phyloP scores from a whole-genome alignment of 37 sponge, comb jelly and placozoan genomes.

The Haliclona indistincta region DNA sequence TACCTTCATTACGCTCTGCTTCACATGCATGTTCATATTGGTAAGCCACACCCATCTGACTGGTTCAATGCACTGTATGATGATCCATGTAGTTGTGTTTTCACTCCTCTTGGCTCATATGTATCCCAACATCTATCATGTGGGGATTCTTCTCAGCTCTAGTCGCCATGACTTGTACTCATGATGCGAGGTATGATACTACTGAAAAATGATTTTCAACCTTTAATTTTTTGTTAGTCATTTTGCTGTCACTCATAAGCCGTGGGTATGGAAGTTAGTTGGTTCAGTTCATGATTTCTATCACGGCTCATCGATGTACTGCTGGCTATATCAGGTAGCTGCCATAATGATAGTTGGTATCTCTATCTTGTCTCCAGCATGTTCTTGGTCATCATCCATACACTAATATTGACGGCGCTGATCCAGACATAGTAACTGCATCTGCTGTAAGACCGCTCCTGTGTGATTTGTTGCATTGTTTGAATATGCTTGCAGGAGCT shows the following conservation, averaged over 20 bases:
- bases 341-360: too few relatives aligned
- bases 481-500: conserved; percentile 37
- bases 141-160: conserved; percentile 82
- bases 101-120: conserved; percentile 50
- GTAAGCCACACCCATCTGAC: conserved; percentile 31
- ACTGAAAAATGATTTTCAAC: too few relatives aligned
- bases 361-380: conserved; percentile 54
- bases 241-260: conserved; percentile 93
- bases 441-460: conserved; percentile 28
- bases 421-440: conserved; percentile 92
- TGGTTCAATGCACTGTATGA: not conserved
- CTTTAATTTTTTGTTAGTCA: too few relatives aligned
- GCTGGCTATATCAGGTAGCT: conserved; percentile 82
- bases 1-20: conserved; percentile 50
- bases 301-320: conserved; percentile 78
- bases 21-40: conserved; percentile 37
- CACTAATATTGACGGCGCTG: conserved; percentile 91
- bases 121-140: conserved; percentile 25
- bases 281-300: conserved; percentile 78
- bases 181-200: conserved; percentile 83
- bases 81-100: conserved; percentile 51
- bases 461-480: not conserved
- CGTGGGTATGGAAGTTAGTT: conserved; percentile 91
- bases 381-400: conserved; percentile 89
- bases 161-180: conserved; percentile 86